Evolutionary conservation across 2,888 invertebrate species (phyloP), one percentile per base, ranked within the genome.

Genomic region (Fissipunctia ypsillon): DNA sequence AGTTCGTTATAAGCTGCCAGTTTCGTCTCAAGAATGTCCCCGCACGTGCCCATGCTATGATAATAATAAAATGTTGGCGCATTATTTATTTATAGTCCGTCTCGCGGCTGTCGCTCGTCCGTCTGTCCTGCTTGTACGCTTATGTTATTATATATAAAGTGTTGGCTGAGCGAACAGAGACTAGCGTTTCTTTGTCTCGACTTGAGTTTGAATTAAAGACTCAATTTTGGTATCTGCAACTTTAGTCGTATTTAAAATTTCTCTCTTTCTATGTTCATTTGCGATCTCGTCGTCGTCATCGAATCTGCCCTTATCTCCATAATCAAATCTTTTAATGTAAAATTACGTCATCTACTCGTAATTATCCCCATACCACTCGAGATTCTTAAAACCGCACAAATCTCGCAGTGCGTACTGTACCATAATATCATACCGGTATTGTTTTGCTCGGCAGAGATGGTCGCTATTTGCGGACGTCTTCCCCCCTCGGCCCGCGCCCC

Each of bases 11-110:
- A 88, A 89, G 93, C 91, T 91, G 93, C 91, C 93, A 93, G 93
- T 91, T 91, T 91, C 88, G 90, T 86, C 86, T 82, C 84, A 84
- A 94, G 95, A 95, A 95, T 95, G 95, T 94, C 93, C 88, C 91
- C 94, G 93, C 96, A 95, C 95, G 95, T 95, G 96, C 95, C 92
- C 93, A 90, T 91, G 91, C 93, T 93, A 94, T 95, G 95, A 96
- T 95, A 95, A 96, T 95, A 96, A 96, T 95, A 95, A 95, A 95
- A 96, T 95, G 95, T 95, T 95, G 94, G 95, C 95, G 95, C 95
- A 95, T 96, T 95, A 95, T 95, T 95, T 96, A 96, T 96, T 96
- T 96, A 96, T 96, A 96, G 95, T 92, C 90, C 91, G 93, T 93
- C 94, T 94, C 93, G 95, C 95, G 95, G 95, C 95, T 96, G 96